These are phyloP conservation scores for Pelusios castaneus DNA, from an alignment of 2,113 vertebrate species.

Conservation along the genomic window DNA sequence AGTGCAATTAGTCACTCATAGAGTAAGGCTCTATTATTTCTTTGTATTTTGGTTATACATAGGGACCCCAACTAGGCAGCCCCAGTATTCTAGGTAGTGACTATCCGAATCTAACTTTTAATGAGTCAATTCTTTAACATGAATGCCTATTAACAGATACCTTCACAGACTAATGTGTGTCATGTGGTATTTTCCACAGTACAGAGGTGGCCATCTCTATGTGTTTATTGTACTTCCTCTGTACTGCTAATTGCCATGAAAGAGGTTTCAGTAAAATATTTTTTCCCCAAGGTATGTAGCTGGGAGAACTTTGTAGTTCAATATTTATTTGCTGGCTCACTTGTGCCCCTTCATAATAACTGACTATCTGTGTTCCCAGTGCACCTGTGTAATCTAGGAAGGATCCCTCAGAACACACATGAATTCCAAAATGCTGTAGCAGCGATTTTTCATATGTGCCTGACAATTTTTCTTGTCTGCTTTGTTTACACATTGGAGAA, in stretches of 20 bases:
- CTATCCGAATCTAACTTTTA: background rate
- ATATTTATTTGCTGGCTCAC: background rate
- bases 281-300: background rate
- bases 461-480: background rate
- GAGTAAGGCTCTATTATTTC: background rate
- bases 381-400: background rate
- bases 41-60: background rate
- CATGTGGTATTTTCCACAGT: background rate
- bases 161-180: background rate
- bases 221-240: background rate
- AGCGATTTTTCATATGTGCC: background rate
- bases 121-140: too few species aligned
- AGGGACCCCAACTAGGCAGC: background rate
- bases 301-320: background rate
- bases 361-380: background rate
- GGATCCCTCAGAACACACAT: background rate
- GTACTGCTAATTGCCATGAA: background rate
- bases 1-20: background rate
- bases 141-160: background rate
- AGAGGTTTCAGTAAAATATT: background rate
- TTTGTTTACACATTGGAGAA: fast-evolving
- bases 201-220: background rate
- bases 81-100: too few species aligned
- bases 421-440: background rate
- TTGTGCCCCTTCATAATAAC: background rate